Evolutionary conservation across 2,113 vertebrate species (phyloP).

Genomic region (Limnothrissa miodon): DNA sequence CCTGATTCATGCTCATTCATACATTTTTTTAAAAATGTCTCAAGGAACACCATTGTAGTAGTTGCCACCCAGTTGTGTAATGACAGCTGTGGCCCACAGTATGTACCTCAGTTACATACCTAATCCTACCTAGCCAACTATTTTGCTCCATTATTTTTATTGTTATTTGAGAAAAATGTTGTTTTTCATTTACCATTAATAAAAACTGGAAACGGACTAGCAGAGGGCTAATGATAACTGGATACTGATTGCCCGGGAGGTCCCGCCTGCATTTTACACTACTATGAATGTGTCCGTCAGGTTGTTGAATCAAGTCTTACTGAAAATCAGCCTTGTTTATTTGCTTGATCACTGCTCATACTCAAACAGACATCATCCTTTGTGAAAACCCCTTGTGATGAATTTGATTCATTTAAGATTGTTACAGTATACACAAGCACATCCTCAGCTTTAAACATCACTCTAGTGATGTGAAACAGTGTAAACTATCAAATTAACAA

Average conservation of each 20-base stretch:
- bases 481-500: slow-evolving; percentile 60
- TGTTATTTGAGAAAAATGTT: background rate
- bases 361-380: background rate
- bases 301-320: slow-evolving; percentile 14
- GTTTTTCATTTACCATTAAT: background rate
- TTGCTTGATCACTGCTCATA: background rate
- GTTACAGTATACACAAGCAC: slow-evolving; percentile 52
- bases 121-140: background rate
- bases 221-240: background rate
- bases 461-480: slow-evolving; percentile 57
- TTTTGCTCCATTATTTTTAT: background rate
- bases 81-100: background rate
- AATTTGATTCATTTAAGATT: slow-evolving; percentile 10
- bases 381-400: background rate
- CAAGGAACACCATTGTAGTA: background rate
- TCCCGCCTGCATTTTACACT: slow-evolving; percentile 1
- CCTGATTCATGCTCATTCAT: no score
- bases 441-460: slow-evolving; percentile 53
- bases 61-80: slow-evolving; percentile 8
- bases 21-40: no score
- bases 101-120: background rate
- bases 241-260: background rate
- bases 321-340: slow-evolving; percentile 8
- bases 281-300: background rate
- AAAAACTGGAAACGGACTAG: background rate